Percentiles rank a stretch among this genome's conserved stretches.
phyloP scores from a whole-genome alignment of 2,888 invertebrate genomes.

The Nowickia ferox region DNA sequence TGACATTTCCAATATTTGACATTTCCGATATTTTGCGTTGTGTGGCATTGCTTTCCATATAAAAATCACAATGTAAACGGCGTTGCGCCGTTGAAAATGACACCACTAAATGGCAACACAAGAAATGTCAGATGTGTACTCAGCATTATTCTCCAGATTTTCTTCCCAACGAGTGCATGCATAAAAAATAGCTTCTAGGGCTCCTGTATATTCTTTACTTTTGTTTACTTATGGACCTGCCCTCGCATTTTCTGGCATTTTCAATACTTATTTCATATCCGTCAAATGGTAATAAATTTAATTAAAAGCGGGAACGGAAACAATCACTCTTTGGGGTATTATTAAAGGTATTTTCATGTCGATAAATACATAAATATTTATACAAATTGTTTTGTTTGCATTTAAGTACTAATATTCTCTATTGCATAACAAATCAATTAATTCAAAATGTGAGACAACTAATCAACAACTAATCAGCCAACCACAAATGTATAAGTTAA shows the following conservation, averaged over 20 bases:
- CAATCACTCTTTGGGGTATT: neutral
- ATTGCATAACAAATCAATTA: neutral
- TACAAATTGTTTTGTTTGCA: neutral
- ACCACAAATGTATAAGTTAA: neutral
- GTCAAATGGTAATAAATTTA: slow-evolving; percentile 22
- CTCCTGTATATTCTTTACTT: no score
- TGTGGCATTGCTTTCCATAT: no score
- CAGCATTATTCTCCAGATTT: no score
- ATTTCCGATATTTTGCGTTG: no score
- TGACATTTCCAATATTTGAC: no score
- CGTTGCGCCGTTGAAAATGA: no score
- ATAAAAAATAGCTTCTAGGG: no score
- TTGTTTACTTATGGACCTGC: no score
- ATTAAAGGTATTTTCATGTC: neutral
- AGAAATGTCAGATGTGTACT: no score
- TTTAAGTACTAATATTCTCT: slow-evolving; percentile 8
- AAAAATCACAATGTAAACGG: no score
- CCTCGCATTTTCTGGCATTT: neutral
- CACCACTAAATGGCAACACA: no score
- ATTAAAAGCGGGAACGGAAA: slow-evolving; percentile 46
- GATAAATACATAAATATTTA: slow-evolving; percentile 1
- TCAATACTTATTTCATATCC: neutral
- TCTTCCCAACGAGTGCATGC: no score
- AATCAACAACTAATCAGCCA: neutral
- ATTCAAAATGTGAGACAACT: neutral